Conservation (phyloP, 1,140 invertebrate genomes). For the Penaeus indicus region DNA sequence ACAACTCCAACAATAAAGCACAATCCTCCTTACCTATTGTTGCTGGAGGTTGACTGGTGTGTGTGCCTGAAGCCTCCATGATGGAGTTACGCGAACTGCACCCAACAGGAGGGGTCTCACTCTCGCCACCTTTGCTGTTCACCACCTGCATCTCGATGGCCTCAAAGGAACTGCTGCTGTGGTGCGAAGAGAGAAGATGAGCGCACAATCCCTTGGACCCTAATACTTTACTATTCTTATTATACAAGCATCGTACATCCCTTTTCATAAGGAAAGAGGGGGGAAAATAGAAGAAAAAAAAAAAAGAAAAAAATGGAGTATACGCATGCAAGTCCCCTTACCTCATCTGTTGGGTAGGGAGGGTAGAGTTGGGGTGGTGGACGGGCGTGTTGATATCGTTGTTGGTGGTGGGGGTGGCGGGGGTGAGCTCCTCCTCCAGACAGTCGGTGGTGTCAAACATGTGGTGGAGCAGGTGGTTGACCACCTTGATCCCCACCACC, state of each 20-base stretch:
- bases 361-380: conserved; percentile 24
- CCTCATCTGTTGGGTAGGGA: conserved; percentile 46
- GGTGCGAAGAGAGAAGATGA: background rate
- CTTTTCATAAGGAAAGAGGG: background rate
- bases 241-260: background rate
- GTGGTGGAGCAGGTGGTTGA: conserved; percentile 92
- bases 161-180: conserved; percentile 77
- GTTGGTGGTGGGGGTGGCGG: conserved; percentile 19
- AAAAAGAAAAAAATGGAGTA: background rate
- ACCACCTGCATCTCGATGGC: conserved; percentile 89
- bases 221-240: no score
- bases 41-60: conserved; percentile 40
- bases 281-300: background rate
- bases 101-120: conserved; percentile 74
- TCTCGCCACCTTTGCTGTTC: conserved; percentile 72
- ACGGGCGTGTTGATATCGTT: conserved; percentile 37
- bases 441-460: conserved; percentile 96
- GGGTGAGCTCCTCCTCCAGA: conserved; percentile 75
- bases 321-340: background rate
- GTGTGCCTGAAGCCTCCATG: conserved; percentile 36
- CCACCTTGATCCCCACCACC: conserved; percentile 86
- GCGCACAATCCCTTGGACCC: background rate
- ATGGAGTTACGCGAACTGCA: conserved; percentile 76
- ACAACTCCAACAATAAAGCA: conserved; percentile 75
- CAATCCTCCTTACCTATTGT: conserved; percentile 53